phyloP scores from a whole-genome alignment of 2,888 invertebrate genomes.

The Drosophila yooni region DNA sequence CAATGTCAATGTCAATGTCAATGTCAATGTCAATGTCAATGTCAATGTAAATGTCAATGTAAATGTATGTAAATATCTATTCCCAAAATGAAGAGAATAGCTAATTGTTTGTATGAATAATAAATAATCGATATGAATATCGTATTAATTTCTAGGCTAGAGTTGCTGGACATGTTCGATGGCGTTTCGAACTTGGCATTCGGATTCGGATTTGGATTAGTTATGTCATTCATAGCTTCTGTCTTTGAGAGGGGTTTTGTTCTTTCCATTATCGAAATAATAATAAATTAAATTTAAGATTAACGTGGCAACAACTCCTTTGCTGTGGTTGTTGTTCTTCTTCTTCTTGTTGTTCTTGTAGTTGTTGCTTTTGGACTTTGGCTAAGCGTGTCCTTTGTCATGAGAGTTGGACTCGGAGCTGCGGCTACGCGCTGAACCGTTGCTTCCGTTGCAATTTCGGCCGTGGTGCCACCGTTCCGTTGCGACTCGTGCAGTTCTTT shows the following conservation, averaged over 20 bases:
- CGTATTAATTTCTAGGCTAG: not conserved
- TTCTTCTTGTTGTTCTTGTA: not conserved
- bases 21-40: not conserved
- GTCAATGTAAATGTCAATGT: conserved; percentile 8
- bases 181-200: conserved; percentile 31
- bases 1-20: not conserved
- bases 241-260: conserved; percentile 36
- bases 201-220: conserved; percentile 33
- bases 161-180: conserved; percentile 26
- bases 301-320: conserved; percentile 2
- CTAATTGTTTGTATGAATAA: conserved; percentile 11
- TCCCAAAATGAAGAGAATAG: not conserved
- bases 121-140: conserved; percentile 42
- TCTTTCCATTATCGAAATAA: conserved; percentile 28
- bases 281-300: conserved; percentile 8
- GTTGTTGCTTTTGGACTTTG: not conserved
- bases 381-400: not conserved
- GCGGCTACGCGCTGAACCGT: conserved; percentile 3
- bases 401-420: not conserved
- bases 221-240: conserved; percentile 44
- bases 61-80: not conserved
- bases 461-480: too few species aligned
- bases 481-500: conserved; percentile 11
- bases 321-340: not conserved
- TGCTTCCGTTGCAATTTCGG: not conserved